Evolutionary conservation across 64 coral and sea anemone genomes (phyloP), one percentile per base, ranked within the genome.

Genomic region (Dendronephthya gigantea): DNA sequence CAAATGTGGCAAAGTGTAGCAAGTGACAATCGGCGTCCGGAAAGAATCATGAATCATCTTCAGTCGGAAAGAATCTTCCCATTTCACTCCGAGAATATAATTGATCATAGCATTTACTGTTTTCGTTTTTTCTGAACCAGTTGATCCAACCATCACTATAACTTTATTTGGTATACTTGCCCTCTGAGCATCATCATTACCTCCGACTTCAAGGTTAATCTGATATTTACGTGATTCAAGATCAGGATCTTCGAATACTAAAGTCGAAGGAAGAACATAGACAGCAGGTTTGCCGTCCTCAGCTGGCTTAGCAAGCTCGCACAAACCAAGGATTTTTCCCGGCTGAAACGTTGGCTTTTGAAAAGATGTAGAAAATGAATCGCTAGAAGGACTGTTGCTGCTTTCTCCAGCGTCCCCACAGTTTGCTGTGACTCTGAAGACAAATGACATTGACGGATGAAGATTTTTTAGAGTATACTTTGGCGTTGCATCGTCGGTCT

Each of bases 21-120:
- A n/a, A n/a, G n/a, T n/a, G n/a, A n/a, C n/a, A n/a, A n/a, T n/a
- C n/a, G n/a, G n/a, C n/a, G n/a, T n/a, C n/a, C n/a, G n/a, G n/a
- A n/a, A n/a, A n/a, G n/a, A n/a, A n/a, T 89, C 88, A 41, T 89
- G 88, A 40, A 89, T 89, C 82, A 89, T 83, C 76, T 89, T 89
- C 52, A 90, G 17, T 48, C 88, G 88, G 68, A 90, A 90, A 23
- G 48, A 23, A 9, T 90, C 58, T 32, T 90, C 68, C 88, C 82
- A 84, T 23, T 79, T 16, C 11, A 90, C 88, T 40, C 88, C 88
- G 14, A 90, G 15, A 7, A 90, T 37, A 66, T 90, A 65, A 83
- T 90, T 90, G 33, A 90, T 76, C 82, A 90, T 90, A 22, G 52
- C 88, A 49, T 90, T 90, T 1, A 90, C 28, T 29, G 40, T 48